Evolutionary conservation across 2,888 invertebrate genomes (phyloP), one percentile per base, ranked within the genome.

Genomic region (Graphium colonna): DNA sequence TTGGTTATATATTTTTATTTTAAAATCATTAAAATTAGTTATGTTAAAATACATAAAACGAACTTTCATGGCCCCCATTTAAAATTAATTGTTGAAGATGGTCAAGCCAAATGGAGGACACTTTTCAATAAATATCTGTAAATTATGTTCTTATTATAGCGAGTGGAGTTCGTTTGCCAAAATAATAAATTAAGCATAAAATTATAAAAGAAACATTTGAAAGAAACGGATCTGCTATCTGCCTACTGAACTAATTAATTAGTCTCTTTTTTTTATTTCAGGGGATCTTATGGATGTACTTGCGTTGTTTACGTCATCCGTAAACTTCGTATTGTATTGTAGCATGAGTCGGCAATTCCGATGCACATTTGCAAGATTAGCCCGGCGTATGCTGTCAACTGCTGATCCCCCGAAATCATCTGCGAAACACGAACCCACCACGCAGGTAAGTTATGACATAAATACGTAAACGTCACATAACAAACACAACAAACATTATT

Each of bases 301-400:
- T 69, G 97, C 98, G 0, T 90, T 98, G 62, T 93, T 96, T 69
- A 97, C 97, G 75, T 96, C 97, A 10, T 95, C 96, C 33, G 96
- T 97, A 58, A 98, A 97, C 86, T 98, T 98, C 86, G 95, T 97
- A 60, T 71, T 88, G 46, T 98, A 98, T 90, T 97, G 97, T 87
- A 93, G 95, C 61, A 98, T 98, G 97, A 96, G 96, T 60, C 91
- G 95, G 16, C 97, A 97, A 86, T 98, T 98, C 81, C 92, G 97
- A 2, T 92, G 92, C 60, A 95, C 95, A 0, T 95, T 96, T 76
- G 92, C 93, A 16, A 88, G 94, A 57, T 91, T 96, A 21, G 97
- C 97, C 71, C 90, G 92, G 0, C 64, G 86, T 1, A 67, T 86
- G 71, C 63, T 89, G 15, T 85, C 82, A 1, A 75, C 82, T 0